Base-by-base conservation (phyloP, 2,113 vertebrate species). In the Ursus arctos region DNA sequence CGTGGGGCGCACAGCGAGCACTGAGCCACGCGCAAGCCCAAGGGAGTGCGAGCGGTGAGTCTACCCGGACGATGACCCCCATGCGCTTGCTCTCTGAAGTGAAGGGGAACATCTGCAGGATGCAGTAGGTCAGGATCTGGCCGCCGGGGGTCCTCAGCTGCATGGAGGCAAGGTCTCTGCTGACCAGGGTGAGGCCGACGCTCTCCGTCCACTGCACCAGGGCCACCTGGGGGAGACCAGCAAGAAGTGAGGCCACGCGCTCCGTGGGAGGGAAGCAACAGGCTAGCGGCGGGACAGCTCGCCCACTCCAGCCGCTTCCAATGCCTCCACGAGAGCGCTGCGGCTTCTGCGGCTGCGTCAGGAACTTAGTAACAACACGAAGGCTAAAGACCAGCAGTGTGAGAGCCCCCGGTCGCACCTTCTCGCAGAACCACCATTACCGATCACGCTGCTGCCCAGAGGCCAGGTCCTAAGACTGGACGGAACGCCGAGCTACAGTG, bases 21-120 rank as follows among this genome's bases (percentile, higher is more conserved):
- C 19, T 43, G 43, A 43, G n/a, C n/a, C n/a, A 4, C 22, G 24
- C 7, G 36, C 6, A 1, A 3, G 47, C 49, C 76, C 5, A 1
- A 3, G 18, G 18, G 31, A 22, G 26, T 31, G 5, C 3, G 4
- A 14, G 71, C 96, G 91, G 26, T 31, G 26, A 28, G 43, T 15
- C 74, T 98, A 99, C 99, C 98, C 99, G 98, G 92, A 99, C 99
- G 55, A 99, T 99, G 99, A 99, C 99, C 71, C 99, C 99, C 99
- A 99, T 99, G 91, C 99, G 99, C 94, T 99, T 99, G 99, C 99
- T 99, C 99, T 99, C 99, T 0, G 99, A 99, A 18, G 99, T 99
- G 97, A 99, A 99, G 36, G 99, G 99, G 67, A 99, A 99, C 93
- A 99, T 98, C 94, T 99, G 99, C 72, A 99, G 99, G 98, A 99